phyloP scores from a whole-genome alignment of 2,797 vertebrate genomes.

The Acropternis orthonyx region DNA sequence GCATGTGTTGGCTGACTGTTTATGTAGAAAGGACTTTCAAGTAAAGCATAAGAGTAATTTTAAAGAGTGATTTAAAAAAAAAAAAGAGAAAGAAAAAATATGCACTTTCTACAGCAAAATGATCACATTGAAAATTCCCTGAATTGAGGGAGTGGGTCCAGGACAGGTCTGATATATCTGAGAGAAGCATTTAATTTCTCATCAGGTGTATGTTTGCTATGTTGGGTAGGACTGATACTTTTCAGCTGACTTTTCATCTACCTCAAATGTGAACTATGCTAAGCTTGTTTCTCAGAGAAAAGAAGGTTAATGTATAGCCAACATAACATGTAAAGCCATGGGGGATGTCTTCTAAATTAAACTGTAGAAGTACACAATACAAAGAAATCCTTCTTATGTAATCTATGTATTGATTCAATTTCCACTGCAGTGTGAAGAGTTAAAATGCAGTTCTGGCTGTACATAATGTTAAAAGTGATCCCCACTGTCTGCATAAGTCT shows the following conservation, averaged over 20 bases:
- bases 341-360: neutral
- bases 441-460: neutral
- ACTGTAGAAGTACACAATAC: neutral
- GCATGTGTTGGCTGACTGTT: neutral
- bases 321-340: neutral
- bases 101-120: neutral
- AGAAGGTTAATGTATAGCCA: neutral
- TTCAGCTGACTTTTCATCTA: neutral
- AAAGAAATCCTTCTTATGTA: neutral
- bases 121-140: neutral
- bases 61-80: neutral
- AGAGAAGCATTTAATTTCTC: neutral
- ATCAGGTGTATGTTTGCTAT: neutral
- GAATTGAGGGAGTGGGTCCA: neutral
- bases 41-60: neutral
- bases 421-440: neutral
- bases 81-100: fast-evolving
- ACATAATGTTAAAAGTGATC: neutral
- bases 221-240: neutral
- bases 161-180: neutral
- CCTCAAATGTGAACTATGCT: neutral
- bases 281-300: neutral
- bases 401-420: neutral
- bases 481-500: neutral
- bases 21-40: neutral